Evolutionary conservation across 2,113 vertebrate species (phyloP), one percentile per base, ranked within the genome.

Genomic region (Motacilla alba): DNA sequence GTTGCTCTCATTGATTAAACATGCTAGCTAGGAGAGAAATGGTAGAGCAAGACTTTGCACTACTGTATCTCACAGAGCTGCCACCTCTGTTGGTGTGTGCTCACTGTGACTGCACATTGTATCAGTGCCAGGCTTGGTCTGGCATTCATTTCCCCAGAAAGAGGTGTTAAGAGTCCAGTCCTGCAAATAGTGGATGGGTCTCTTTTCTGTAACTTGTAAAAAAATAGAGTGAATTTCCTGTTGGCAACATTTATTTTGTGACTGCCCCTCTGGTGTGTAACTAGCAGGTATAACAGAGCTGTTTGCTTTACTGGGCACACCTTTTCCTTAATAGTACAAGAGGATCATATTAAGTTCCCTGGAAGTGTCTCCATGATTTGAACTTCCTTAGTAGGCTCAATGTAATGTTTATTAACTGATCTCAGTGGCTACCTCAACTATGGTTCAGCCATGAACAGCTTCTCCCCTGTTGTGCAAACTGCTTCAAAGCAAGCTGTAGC

Each of bases 1-100:
- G 47, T 79, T 3, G 1, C 15, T 82, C 16, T 73, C 23, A 17
- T 7, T 37, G 64, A 33, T 87, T 70, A 33, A 52, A 17, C 49
- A 47, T 7, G 1, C 13, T 41, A 52, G 49, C 30, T 55, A 9
- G 63, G 67, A 58, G 49, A 31, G 83, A 93, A 64, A 13, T 8
- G 7, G 3, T 44, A 68, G 22, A 56, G 37, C 0, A 0, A 70
- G 60, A 21, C 21, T 73, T 68, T 31, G 47, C 28, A 41, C 3
- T 3, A 11, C 17, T 67, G 52, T 10, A 9, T 55, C 21, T 82
- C 2, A 1, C 1, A 14, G 79, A 52, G 33, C 55, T 80, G 50
- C 1, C 0, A 0, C 49, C 22, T 62, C 58, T 2, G 0, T 7
- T 77, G 64, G 22, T 0, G 0, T 41, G 9, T 1, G 3, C 22